phyloP scores from a whole-genome alignment of 2,888 invertebrate genomes.

The Zygaena filipendulae region DNA sequence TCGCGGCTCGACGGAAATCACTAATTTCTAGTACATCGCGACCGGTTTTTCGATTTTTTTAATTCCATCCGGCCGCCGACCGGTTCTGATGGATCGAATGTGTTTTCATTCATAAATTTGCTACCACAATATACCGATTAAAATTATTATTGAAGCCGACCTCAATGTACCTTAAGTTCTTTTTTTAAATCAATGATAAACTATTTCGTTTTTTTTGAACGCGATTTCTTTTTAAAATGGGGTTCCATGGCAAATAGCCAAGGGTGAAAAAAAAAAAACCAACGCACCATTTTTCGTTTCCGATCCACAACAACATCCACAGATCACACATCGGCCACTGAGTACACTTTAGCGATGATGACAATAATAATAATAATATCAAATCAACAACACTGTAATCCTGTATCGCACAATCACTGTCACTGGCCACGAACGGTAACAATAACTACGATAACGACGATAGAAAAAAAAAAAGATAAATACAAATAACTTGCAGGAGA shows the following conservation, averaged over 20 bases:
- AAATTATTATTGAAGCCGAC: too few relatives aligned
- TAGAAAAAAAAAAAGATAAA: slow-evolving; percentile 23
- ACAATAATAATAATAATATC: too few relatives aligned
- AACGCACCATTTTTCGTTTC: slow-evolving; percentile 17
- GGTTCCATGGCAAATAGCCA: too few relatives aligned
- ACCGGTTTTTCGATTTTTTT: slow-evolving; percentile 30
- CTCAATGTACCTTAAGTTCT: too few relatives aligned
- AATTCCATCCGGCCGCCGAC: slow-evolving; percentile 30
- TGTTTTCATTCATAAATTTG: slow-evolving; percentile 41
- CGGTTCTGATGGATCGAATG: too few relatives aligned
- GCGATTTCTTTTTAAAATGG: too few relatives aligned
- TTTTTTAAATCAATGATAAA: too few relatives aligned
- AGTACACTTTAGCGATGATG: too few relatives aligned
- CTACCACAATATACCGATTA: too few relatives aligned
- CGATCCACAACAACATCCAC: too few relatives aligned
- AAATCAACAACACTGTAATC: slow-evolving; percentile 2
- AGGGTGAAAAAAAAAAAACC: slow-evolving; percentile 17
- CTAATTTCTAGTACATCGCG: slow-evolving; percentile 23
- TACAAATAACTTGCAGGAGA: slow-evolving; percentile 20
- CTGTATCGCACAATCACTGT: slow-evolving; percentile 20
- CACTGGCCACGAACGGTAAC: slow-evolving; percentile 38
- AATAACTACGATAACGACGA: slow-evolving; percentile 20
- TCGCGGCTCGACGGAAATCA: slow-evolving; percentile 36
- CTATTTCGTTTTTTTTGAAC: too few relatives aligned
- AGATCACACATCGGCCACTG: too few relatives aligned